A percentile compares a stretch with the other conserved stretches of the same genome.
Evolutionary conservation across 2,797 vertebrate genomes (phyloP).

Genomic region (Chanos chanos): DNA sequence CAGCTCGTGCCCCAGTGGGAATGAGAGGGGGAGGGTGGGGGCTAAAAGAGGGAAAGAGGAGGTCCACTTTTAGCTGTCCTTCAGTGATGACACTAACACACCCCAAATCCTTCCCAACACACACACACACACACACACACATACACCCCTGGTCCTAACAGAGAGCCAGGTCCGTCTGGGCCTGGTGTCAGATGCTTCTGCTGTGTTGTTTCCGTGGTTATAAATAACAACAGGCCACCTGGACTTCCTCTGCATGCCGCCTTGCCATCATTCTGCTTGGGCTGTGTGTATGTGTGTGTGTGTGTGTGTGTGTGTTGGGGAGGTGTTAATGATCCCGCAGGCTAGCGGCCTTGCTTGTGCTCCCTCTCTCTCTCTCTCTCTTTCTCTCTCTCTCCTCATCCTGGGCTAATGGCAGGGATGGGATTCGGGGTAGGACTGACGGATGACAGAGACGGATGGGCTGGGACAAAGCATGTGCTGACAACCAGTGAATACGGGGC

Average conservation of each 20-base stretch:
- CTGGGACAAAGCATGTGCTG: conserved; percentile 88
- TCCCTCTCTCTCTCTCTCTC: conserved; percentile 12
- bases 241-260: conserved; percentile 62
- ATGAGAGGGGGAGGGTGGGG: conserved; percentile 68
- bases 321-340: conserved; percentile 74
- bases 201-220: conserved; percentile 92
- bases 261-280: conserved; percentile 39
- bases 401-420: conserved; percentile 83
- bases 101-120: conserved; percentile 32
- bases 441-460: conserved; percentile 94
- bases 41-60: conserved; percentile 46
- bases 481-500: conserved; percentile 91
- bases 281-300: conserved; percentile 14
- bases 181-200: conserved; percentile 83
- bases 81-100: conserved; percentile 79
- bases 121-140: conserved; percentile 35
- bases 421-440: conserved; percentile 89
- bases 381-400: conserved; percentile 59
- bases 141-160: conserved; percentile 29
- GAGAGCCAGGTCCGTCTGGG: conserved; percentile 73
- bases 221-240: conserved; percentile 94
- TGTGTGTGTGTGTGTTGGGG: conserved; percentile 15
- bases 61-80: conserved; percentile 93
- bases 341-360: conserved; percentile 53
- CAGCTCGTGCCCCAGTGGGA: conserved; percentile 74